Percentiles rank a stretch among this genome's conserved stretches.
Conservation (phyloP, 37 sponge, comb jelly and placozoan genomes). For the Diacarnus erythraeanus region DNA sequence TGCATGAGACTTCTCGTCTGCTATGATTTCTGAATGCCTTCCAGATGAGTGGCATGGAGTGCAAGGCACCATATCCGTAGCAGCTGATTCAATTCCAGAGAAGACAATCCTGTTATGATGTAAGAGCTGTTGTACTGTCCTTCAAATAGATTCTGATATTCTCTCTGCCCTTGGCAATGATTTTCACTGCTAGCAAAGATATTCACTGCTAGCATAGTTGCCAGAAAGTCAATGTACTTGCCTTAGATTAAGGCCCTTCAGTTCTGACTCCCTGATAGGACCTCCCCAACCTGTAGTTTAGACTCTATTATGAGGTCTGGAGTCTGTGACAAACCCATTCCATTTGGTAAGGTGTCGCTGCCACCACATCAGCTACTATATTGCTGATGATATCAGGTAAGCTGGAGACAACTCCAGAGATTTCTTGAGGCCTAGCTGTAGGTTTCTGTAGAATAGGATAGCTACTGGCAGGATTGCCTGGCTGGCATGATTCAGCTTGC, state of each 20-base stretch:
- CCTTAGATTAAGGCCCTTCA: constrained; percentile 47
- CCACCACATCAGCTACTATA: constrained; percentile 46
- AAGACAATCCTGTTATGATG: no score
- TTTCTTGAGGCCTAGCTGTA: constrained; percentile 4
- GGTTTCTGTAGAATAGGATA: constrained; percentile 28
- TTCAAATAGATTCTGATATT: neutral
- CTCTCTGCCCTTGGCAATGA: constrained; percentile 24
- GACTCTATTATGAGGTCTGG: constrained; percentile 20
- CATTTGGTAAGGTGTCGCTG: constrained; percentile 29
- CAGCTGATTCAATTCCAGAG: neutral
- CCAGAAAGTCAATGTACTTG: constrained; percentile 61
- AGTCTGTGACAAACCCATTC: no score
- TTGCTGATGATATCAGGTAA: neutral
- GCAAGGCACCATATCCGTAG: constrained; percentile 54
- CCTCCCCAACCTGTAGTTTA: constrained; percentile 47
- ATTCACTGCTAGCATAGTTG: no score
- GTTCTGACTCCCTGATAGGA: constrained; percentile 23
- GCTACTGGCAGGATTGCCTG: constrained; percentile 24
- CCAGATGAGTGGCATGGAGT: constrained; percentile 33
- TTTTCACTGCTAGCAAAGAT: constrained; percentile 50
- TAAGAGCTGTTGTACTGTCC: constrained; percentile 37
- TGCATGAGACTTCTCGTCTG: constrained; percentile 33
- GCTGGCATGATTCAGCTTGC: constrained; percentile 10
- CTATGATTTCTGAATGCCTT: constrained; percentile 17
- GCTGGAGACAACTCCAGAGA: constrained; percentile 2